phyloP scores from a whole-genome alignment of 2,797 vertebrate genomes.

The Serranus cabrilla region DNA sequence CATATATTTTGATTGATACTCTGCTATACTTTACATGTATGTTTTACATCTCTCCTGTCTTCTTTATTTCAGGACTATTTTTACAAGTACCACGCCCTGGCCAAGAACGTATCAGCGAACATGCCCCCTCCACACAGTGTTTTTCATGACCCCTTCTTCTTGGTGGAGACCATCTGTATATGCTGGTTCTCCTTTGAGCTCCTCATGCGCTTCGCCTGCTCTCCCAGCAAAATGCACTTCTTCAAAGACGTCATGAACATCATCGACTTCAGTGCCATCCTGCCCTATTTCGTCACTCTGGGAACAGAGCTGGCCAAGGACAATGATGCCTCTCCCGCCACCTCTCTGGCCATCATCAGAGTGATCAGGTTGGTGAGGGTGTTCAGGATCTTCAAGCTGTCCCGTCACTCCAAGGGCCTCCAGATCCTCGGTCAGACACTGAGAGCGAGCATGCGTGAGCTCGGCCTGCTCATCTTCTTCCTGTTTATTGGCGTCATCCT shows the following conservation, averaged over 20 bases:
- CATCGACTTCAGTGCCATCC: constrained; percentile 92
- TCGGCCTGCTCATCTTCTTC: constrained; percentile 93
- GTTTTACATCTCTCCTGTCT: constrained; percentile 29
- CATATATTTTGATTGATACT: neutral
- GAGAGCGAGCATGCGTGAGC: constrained; percentile 91
- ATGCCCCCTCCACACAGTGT: constrained; percentile 62
- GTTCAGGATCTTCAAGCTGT: constrained; percentile 93
- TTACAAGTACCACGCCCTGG: constrained; percentile 62
- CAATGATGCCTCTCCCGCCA: constrained; percentile 86
- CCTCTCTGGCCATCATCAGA: constrained; percentile 91
- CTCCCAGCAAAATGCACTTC: constrained; percentile 90
- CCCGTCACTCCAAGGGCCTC: constrained; percentile 91
- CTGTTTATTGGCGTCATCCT: constrained; percentile 93
- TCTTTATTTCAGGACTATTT: constrained; percentile 63
- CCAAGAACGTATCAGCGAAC: constrained; percentile 70
- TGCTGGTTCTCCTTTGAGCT: constrained; percentile 94
- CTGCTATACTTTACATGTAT: neutral
- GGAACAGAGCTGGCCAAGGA: constrained; percentile 90
- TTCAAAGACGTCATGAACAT: constrained; percentile 95
- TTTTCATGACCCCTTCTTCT: constrained; percentile 90
- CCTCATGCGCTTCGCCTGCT: constrained; percentile 85
- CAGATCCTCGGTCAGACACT: constrained; percentile 93
- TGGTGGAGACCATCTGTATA: constrained; percentile 93
- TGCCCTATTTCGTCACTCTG: constrained; percentile 92
- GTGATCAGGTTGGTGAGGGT: constrained; percentile 92